These are phyloP conservation scores for Herpetotheres cachinnans DNA, from an alignment of 2,113 vertebrate species.

Conservation along the genomic window DNA sequence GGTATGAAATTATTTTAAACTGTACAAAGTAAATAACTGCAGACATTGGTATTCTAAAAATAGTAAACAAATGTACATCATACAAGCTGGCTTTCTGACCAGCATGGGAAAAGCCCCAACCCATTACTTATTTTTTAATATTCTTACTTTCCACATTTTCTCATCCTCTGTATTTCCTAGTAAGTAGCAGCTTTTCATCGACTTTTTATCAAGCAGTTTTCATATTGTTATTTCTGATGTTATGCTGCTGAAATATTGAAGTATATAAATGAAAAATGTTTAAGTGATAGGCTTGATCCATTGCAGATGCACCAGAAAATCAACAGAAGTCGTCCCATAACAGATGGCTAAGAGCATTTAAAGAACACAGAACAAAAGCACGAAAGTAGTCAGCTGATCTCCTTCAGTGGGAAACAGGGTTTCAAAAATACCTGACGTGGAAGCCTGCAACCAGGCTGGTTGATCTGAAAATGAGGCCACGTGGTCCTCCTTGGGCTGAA, in stretches of 20 bases:
- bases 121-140: neutral
- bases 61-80: neutral
- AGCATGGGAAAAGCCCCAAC: accelerated
- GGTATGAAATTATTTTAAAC: neutral
- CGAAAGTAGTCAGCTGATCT: neutral
- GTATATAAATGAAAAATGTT: neutral
- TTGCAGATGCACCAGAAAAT: neutral
- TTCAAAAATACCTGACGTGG: neutral
- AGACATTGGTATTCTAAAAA: neutral
- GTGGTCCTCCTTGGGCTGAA: neutral
- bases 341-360: neutral
- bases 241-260: neutral
- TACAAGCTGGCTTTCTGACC: neutral
- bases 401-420: neutral
- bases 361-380: neutral
- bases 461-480: neutral
- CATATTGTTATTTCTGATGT: neutral
- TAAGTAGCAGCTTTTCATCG: neutral
- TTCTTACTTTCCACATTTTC: neutral
- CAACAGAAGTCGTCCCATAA: neutral
- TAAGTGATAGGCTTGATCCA: neutral
- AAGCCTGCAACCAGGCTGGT: neutral
- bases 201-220: neutral
- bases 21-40: neutral
- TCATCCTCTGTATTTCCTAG: neutral